These are phyloP conservation scores for Hypomesus transpacificus DNA, from an alignment of 2,113 vertebrate species.

Conservation along the genomic window DNA sequence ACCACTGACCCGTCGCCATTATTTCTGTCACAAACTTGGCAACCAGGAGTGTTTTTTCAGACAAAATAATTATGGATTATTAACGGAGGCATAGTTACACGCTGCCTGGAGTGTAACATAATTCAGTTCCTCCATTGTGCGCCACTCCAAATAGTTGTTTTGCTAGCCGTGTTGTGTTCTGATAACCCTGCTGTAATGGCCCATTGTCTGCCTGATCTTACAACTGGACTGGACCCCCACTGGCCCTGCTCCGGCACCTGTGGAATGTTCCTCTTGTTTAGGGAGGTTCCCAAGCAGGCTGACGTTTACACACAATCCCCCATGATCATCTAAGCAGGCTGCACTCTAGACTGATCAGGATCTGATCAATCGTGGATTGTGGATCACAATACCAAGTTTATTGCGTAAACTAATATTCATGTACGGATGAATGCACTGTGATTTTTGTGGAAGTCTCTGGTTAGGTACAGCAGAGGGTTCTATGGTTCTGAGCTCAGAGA, in stretches of 20 bases:
- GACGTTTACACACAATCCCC: constrained; percentile 44
- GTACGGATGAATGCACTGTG: too few relatives aligned
- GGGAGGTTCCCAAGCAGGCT: constrained; percentile 56
- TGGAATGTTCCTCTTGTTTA: constrained; percentile 44
- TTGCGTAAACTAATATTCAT: too few relatives aligned
- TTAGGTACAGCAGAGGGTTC: too few relatives aligned
- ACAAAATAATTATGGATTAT: constrained; percentile 36
- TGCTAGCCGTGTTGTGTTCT: constrained; percentile 37
- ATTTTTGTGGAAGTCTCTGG: too few relatives aligned
- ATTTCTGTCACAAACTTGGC: constrained; percentile 41
- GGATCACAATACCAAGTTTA: constrained; percentile 22
- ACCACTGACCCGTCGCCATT: constrained; percentile 26
- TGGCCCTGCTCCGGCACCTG: constrained; percentile 24
- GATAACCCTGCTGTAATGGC: constrained; percentile 56
- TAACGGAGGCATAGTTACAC: constrained; percentile 26
- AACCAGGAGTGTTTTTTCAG: constrained; percentile 16
- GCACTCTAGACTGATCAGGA: constrained; percentile 25
- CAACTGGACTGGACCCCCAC: constrained; percentile 35
- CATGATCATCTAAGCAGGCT: neutral
- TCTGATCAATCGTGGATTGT: too few relatives aligned
- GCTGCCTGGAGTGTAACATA: constrained; percentile 23
- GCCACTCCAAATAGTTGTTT: constrained; percentile 40
- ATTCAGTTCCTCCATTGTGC: constrained; percentile 26
- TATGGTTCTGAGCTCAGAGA: too few relatives aligned
- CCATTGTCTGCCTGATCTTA: constrained; percentile 56